Conservation (phyloP, 2,797 vertebrate species). For the Eutrigla gurnardus region DNA sequence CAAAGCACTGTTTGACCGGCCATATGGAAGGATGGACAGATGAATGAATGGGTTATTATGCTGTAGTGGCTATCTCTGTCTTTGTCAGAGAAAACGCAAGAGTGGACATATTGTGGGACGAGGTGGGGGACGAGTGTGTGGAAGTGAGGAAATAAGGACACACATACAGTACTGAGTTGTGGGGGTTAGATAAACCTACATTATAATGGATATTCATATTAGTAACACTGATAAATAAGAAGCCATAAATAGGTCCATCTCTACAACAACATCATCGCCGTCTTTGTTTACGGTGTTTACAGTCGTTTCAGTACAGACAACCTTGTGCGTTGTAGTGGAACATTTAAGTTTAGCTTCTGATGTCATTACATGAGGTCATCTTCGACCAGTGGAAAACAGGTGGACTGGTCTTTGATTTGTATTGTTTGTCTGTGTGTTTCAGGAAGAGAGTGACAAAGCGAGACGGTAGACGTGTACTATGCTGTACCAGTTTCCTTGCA, state of each 20-base stretch:
- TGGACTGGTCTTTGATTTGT: conserved; percentile 18
- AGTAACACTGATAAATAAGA: conserved; percentile 2
- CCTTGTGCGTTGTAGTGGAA: neutral
- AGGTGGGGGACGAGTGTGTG: neutral
- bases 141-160: neutral
- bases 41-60: conserved; percentile 46
- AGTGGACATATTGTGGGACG: neutral
- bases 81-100: conserved; percentile 12
- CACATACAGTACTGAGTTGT: neutral
- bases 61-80: conserved; percentile 18
- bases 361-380: conserved; percentile 32
- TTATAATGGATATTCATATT: neutral
- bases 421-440: conserved; percentile 21
- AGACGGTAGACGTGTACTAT: neutral
- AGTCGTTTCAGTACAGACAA: neutral
- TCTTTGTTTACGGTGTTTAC: neutral
- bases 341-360: conserved; percentile 4
- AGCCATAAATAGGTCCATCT: accelerated
- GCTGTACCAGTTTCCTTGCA: neutral
- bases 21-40: conserved; percentile 45
- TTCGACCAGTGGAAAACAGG: conserved; percentile 27
- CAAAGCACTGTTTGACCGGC: conserved; percentile 68
- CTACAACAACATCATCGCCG: neutral
- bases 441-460: conserved; percentile 6
- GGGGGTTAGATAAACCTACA: neutral